Evolutionary conservation across 2,888 invertebrate genomes (phyloP).

Genomic region (Acrobasis suavella): DNA sequence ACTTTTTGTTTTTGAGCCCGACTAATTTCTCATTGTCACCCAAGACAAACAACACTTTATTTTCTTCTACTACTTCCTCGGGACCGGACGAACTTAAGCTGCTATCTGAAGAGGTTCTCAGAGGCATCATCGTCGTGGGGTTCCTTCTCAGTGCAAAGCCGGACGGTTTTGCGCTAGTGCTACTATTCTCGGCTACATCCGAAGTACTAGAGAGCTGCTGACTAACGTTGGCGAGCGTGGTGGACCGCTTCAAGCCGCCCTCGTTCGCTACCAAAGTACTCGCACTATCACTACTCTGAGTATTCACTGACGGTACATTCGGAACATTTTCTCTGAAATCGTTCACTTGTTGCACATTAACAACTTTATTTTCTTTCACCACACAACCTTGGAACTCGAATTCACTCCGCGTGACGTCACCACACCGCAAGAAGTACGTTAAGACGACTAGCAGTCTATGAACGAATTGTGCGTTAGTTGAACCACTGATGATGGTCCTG

Average conservation of each 20-base stretch:
- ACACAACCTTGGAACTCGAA: conserved; percentile 56
- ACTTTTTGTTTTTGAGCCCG: conserved; percentile 82
- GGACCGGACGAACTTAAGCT: conserved; percentile 62
- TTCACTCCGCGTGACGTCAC: conserved; percentile 84
- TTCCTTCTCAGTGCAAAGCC: conserved; percentile 54
- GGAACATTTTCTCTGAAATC: conserved; percentile 40
- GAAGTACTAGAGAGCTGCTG: conserved; percentile 67
- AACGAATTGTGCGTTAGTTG: conserved; percentile 85
- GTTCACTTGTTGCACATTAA: conserved; percentile 41
- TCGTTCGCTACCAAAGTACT: conserved; percentile 60
- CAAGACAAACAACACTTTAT: conserved; percentile 86
- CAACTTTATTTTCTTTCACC: conserved; percentile 63
- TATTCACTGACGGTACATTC: conserved; percentile 52
- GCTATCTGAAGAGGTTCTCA: conserved; percentile 60
- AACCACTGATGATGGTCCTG: conserved; percentile 90
- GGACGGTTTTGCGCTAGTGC: conserved; percentile 46
- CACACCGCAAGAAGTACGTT: conserved; percentile 94
- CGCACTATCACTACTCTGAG: conserved; percentile 60
- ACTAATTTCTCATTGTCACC: conserved; percentile 87
- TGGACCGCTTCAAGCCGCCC: conserved; percentile 57
- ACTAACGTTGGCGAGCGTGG: conserved; percentile 62
- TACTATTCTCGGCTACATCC: conserved; percentile 44
- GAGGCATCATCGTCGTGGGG: conserved; percentile 57
- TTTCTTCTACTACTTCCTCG: conserved; percentile 55
- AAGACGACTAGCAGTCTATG: conserved; percentile 89